phyloP scores from a whole-genome alignment of 2,113 vertebrate genomes.

The Hylia prasina region DNA sequence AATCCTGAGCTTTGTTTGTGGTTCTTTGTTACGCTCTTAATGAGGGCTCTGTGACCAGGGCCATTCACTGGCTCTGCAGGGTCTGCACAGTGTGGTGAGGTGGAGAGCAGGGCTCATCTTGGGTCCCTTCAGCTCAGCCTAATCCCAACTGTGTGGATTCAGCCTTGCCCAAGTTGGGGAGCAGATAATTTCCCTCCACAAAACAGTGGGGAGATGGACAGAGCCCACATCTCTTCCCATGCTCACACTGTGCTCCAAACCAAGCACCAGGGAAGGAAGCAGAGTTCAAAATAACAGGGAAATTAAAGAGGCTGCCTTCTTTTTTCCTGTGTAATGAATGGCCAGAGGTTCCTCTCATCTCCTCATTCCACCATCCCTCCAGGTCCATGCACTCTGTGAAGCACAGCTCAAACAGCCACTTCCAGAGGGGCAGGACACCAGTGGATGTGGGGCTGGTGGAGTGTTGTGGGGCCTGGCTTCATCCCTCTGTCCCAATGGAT shows the following conservation, averaged over 20 bases:
- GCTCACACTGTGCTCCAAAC: rapidly evolving
- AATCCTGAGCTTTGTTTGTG: background rate
- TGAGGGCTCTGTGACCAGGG: rapidly evolving
- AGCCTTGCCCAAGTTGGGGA: background rate
- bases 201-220: background rate
- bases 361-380: background rate
- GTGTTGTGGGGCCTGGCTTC: rapidly evolving
- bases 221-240: background rate
- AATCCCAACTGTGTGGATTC: background rate
- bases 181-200: background rate
- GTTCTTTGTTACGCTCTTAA: background rate
- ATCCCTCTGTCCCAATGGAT: background rate
- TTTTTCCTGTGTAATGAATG: background rate
- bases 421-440: background rate
- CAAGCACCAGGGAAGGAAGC: background rate
- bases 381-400: rapidly evolving
- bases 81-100: rapidly evolving
- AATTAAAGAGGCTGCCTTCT: background rate
- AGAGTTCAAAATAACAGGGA: background rate
- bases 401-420: background rate
- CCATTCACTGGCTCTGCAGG: rapidly evolving
- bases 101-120: background rate
- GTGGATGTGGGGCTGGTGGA: rapidly evolving
- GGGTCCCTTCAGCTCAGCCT: background rate
- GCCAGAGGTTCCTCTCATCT: background rate